These are phyloP conservation scores for Nephrotoma appendiculata DNA, from an alignment of 2,888 invertebrate species.

Conservation along the genomic window DNA sequence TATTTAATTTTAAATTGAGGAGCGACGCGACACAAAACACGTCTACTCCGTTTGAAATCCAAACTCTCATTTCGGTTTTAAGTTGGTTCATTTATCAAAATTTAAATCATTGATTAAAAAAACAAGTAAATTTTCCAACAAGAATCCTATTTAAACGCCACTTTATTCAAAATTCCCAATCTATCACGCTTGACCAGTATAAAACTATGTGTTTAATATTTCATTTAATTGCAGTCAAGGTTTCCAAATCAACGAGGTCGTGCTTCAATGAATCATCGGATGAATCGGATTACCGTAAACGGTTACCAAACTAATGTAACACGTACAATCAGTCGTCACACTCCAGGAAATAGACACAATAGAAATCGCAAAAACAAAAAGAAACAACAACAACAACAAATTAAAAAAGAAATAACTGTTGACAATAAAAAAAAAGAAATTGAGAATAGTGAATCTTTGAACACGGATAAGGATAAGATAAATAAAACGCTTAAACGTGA, in stretches of 20 bases:
- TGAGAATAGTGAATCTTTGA: background rate
- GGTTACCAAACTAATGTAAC: conserved; percentile 8
- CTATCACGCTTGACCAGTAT: too few species aligned
- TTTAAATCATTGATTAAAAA: too few species aligned
- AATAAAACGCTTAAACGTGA: background rate
- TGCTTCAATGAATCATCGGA: conserved; percentile 8
- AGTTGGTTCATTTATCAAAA: too few species aligned
- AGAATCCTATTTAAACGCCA: background rate
- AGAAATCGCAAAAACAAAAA: conserved; percentile 12
- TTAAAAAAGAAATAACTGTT: conserved; percentile 4
- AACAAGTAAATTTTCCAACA: too few species aligned
- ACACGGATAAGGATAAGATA: background rate
- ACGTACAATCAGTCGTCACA: conserved; percentile 13
- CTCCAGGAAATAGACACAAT: conserved; percentile 11
- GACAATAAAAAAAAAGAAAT: conserved; percentile 7
- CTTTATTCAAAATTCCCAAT: too few species aligned
- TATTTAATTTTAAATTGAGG: too few species aligned
- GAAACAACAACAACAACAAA: conserved; percentile 4
- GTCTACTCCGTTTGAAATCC: too few species aligned
- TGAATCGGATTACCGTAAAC: background rate
- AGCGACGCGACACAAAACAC: too few species aligned
- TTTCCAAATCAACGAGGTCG: conserved; percentile 12
- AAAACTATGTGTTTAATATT: background rate
- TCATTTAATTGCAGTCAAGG: conserved; percentile 6
- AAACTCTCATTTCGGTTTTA: too few species aligned